Evolutionary conservation across 2,113 vertebrate species (phyloP), one percentile per base, ranked within the genome.

Genomic region (Lethenteron camtschaticum): DNA sequence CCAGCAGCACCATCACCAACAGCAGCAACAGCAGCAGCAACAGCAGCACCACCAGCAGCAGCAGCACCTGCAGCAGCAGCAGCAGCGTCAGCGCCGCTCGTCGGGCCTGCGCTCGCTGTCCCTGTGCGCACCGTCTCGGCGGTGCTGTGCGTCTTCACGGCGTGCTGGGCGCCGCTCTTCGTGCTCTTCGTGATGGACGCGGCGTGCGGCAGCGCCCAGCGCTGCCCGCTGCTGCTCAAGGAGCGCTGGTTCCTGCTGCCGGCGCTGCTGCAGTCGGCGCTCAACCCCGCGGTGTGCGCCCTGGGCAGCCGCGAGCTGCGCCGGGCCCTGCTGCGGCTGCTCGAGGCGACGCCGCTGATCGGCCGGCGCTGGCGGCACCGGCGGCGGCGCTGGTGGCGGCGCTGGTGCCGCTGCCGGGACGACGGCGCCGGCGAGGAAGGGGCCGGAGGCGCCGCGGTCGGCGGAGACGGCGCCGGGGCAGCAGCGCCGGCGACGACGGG

Each of bases 251-350:
- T 99, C 79, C 80, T 96, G 78, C 87, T 90, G 2, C 73, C 96
- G 74, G 94, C 92, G 0, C 91, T 99, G 74, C 85, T 99, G 73
- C 96, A 99, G 78, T 99, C 94, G 0, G 90, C 87, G 75, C 94
- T 87, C 68, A 99, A 99, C 78, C 94, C 92, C 16, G 84, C 96
- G 75, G 96, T 99, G 75, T 99, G 96, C 78, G 96, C 94, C 1
- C 78, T 96, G 71, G 96, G 91, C 75, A 96, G 89, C 81, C 90
- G 91, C 72, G 94, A 99, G 81, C 96, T 99, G 91, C 82, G 94
- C 7, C 79, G 86, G 9, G 92, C 92, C 56, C 96, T 99, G 79
- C 76, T 87, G 71, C 84, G 85, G 73, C 94, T 91, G 74, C 74
- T 95, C 2, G 41, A 41, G 41, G 41, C 41, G 41, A 41, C 41